Percentiles rank a stretch among this genome's conserved stretches.
These are phyloP conservation scores for Maconellicoccus hirsutus DNA, from an alignment of 1,140 invertebrate genomes.

Conservation along the genomic window DNA sequence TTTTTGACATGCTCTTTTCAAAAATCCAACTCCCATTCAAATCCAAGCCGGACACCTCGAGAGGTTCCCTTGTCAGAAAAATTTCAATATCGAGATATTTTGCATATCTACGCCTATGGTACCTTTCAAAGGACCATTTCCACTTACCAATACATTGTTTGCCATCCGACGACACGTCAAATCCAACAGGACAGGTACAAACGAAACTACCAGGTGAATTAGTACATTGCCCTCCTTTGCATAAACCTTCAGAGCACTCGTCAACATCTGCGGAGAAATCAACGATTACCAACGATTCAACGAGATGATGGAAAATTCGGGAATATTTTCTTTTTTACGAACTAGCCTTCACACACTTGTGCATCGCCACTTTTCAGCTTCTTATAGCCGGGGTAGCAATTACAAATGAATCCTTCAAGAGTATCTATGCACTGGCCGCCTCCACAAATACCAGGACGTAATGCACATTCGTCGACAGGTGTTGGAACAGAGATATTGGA, in stretches of 20 bases:
- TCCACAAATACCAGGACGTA: constrained; percentile 61
- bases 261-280: constrained; percentile 47
- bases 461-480: constrained; percentile 55
- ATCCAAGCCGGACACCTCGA: no score
- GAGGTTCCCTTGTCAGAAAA: no score
- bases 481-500: constrained; percentile 23
- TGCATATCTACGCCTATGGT: no score
- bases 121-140: no score
- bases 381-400: constrained; percentile 46
- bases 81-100: no score
- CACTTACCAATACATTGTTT: constrained; percentile 54
- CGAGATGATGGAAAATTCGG: neutral
- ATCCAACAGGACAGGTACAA: constrained; percentile 66
- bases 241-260: constrained; percentile 50
- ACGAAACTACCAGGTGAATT: constrained; percentile 69
- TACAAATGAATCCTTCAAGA: constrained; percentile 56
- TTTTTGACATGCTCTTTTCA: no score
- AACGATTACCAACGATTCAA: neutral
- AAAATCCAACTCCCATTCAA: no score
- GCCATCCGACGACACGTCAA: constrained; percentile 65
- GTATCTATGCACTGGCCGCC: constrained; percentile 66
- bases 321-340: constrained; percentile 21
- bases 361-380: constrained; percentile 32
- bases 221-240: constrained; percentile 63
- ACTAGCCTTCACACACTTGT: constrained; percentile 38